Evolutionary conservation across 53 echinoderm and acorn worm genomes (phyloP).

Genomic region (Paracentrotus lividus): DNA sequence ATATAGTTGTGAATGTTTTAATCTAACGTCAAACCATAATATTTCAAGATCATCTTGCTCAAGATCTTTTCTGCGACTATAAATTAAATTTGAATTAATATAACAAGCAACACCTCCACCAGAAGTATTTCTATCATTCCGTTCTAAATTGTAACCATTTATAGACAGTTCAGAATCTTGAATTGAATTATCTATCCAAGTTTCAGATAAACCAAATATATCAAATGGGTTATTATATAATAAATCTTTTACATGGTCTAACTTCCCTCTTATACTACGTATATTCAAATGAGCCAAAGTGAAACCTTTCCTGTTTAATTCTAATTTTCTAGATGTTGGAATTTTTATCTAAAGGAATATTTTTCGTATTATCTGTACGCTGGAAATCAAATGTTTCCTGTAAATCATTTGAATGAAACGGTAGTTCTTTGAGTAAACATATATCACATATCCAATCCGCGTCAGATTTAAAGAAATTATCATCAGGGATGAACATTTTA

Average conservation of each 20-base stretch:
- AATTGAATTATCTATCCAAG: not conserved
- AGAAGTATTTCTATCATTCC: not conserved
- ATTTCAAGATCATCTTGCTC: not conserved
- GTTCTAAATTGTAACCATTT: not conserved
- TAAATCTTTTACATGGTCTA: not conserved
- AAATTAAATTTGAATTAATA: constrained; percentile 3
- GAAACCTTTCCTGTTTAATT: not conserved
- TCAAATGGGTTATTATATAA: not conserved
- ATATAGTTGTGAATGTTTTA: not conserved
- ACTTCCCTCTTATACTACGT: not conserved
- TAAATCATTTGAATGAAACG: not conserved
- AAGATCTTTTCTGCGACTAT: not conserved
- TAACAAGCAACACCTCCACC: constrained; percentile 7
- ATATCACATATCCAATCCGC: constrained; percentile 8
- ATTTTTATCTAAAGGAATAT: not conserved
- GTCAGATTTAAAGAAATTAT: not conserved
- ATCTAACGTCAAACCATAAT: not conserved
- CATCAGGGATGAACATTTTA: not conserved
- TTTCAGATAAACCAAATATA: not conserved
- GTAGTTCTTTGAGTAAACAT: constrained; percentile 21
- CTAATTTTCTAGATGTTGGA: no score
- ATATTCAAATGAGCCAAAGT: not conserved
- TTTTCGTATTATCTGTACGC: not conserved
- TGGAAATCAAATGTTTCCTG: not conserved
- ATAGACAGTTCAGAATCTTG: not conserved